These are phyloP conservation scores for Falcunculus frontatus DNA, from an alignment of 2,113 vertebrate species.

Conservation along the genomic window DNA sequence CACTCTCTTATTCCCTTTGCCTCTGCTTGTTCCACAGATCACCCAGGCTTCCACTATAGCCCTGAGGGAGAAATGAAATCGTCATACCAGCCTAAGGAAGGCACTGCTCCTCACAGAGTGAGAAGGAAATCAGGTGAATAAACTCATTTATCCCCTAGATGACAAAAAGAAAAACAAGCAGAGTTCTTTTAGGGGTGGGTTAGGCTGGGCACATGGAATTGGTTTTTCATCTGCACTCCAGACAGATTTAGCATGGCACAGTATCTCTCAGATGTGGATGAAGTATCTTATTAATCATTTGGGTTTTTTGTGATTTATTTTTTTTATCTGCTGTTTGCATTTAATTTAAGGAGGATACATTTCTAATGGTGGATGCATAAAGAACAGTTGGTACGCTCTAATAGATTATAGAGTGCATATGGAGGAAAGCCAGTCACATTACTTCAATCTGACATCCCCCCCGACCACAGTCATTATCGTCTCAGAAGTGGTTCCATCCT, in stretches of 20 bases:
- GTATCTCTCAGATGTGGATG: neutral
- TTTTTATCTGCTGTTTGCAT: neutral
- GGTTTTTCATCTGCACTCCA: neutral
- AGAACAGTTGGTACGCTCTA: neutral
- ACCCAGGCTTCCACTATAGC: constrained; percentile 89
- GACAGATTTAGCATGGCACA: neutral
- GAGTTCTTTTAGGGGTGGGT: neutral
- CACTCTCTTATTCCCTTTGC: neutral
- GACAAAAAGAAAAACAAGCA: neutral
- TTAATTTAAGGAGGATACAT: neutral
- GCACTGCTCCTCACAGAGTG: constrained; percentile 77
- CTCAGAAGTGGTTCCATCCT: neutral
- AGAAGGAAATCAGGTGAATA: constrained; percentile 89
- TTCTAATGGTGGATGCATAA: neutral
- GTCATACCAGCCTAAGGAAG: constrained; percentile 75
- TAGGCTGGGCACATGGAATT: neutral
- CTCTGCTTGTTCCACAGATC: constrained; percentile 74
- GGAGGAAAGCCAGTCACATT: neutral
- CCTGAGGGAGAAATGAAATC: constrained; percentile 80
- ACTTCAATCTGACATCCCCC: neutral
- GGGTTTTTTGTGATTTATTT: neutral
- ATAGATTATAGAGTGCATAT: neutral
- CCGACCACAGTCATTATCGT: neutral
- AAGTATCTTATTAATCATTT: neutral
- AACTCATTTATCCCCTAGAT: neutral